A percentile compares a stretch with the other conserved stretches of the same genome.
These are phyloP conservation scores for Malthinus seriepunctatus DNA, from an alignment of 2,888 invertebrate species.

Conservation along the genomic window DNA sequence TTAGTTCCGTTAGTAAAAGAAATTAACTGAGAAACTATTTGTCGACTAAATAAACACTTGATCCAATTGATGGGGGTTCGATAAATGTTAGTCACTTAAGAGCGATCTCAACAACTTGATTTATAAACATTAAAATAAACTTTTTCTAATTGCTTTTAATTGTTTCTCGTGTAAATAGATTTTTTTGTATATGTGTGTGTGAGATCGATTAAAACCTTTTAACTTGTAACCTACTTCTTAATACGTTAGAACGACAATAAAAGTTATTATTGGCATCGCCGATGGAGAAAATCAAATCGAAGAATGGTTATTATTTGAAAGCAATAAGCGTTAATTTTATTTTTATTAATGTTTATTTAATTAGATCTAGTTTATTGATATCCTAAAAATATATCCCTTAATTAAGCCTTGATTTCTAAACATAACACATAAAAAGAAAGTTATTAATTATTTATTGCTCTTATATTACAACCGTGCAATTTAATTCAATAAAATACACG, in stretches of 20 bases:
- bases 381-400: no score
- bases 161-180: background rate
- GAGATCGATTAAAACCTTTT: slow-evolving; percentile 3
- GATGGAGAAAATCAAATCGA: background rate
- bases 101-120: background rate
- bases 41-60: no score
- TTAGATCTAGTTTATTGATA: no score
- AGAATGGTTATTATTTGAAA: slow-evolving; percentile 3
- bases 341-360: no score
- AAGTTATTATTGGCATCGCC: background rate
- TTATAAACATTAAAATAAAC: background rate
- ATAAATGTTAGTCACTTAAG: no score
- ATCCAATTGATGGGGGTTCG: no score
- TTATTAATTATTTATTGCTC: no score
- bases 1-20: background rate
- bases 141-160: slow-evolving; percentile 7
- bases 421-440: no score
- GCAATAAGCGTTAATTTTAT: background rate
- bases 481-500: no score
- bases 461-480: no score
- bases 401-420: no score
- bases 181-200: background rate
- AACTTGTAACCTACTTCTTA: slow-evolving; percentile 7
- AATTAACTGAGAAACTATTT: no score
- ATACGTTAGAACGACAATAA: background rate